Conservation (phyloP, 2,888 invertebrate genomes). For the Latrodectus elegans region DNA sequence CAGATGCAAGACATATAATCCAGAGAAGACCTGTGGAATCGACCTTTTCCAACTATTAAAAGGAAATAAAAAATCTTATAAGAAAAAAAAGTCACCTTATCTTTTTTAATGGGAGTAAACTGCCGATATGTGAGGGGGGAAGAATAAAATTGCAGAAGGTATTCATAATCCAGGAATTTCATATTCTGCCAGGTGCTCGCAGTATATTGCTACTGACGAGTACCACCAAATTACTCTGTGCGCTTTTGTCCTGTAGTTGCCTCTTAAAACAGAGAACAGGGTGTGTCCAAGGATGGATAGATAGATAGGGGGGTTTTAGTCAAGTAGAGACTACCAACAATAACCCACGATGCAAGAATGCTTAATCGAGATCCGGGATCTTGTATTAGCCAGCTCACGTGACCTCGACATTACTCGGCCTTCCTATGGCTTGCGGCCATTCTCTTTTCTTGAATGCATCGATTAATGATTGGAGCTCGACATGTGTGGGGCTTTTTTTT, state of each 20-base stretch:
- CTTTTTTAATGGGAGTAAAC: slow-evolving; percentile 57
- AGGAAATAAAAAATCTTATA: slow-evolving; percentile 27
- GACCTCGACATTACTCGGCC: slow-evolving; percentile 68
- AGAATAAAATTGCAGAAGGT: slow-evolving; percentile 47
- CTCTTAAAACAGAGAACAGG: slow-evolving; percentile 66
- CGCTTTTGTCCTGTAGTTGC: slow-evolving; percentile 65
- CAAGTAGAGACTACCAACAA: slow-evolving; percentile 62
- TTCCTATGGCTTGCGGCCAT: slow-evolving; percentile 57
- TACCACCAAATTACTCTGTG: slow-evolving; percentile 59
- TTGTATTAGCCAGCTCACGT: slow-evolving; percentile 65
- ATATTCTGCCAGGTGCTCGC: slow-evolving; percentile 65
- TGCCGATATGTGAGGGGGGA: slow-evolving; percentile 35
- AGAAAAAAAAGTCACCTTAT: slow-evolving; percentile 40
- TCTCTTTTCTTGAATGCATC: slow-evolving; percentile 62
- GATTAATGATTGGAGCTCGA: slow-evolving; percentile 66
- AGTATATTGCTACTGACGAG: slow-evolving; percentile 52
- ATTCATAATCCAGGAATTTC: slow-evolving; percentile 62
- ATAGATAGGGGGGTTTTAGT: slow-evolving; percentile 46
- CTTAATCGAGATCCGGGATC: slow-evolving; percentile 68
- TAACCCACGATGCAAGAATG: slow-evolving; percentile 64
- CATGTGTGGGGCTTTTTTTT: slow-evolving; percentile 48
- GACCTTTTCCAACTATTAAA: slow-evolving; percentile 63
- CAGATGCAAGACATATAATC: slow-evolving; percentile 18
- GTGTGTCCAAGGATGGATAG: slow-evolving; percentile 56
- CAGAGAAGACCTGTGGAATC: slow-evolving; percentile 26